These are phyloP conservation scores for Cyclophora punctaria DNA, from an alignment of 2,888 invertebrate species.

Conservation along the genomic window DNA sequence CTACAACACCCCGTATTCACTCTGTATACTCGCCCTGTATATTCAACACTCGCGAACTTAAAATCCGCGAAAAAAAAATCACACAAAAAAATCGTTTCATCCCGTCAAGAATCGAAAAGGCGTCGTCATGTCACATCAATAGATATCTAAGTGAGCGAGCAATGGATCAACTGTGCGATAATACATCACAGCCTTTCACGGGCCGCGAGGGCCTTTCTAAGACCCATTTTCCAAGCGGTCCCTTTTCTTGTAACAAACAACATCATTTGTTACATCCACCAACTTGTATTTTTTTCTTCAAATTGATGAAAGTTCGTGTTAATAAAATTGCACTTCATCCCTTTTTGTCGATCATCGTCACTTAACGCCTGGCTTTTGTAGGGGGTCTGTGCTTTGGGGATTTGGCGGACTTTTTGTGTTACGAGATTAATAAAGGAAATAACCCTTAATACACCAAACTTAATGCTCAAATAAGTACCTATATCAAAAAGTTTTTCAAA, in stretches of 20 bases:
- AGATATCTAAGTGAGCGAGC: slow-evolving; percentile 30
- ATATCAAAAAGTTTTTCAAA: no score
- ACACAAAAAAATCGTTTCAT: slow-evolving; percentile 15
- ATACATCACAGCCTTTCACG: slow-evolving; percentile 39
- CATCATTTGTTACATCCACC: slow-evolving; percentile 67
- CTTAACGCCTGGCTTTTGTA: slow-evolving; percentile 45
- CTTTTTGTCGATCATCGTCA: slow-evolving; percentile 74
- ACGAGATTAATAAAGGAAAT: no score
- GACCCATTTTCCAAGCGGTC: slow-evolving; percentile 40
- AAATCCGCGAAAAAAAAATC: background rate
- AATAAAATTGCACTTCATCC: slow-evolving; percentile 73
- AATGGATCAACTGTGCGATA: slow-evolving; percentile 26
- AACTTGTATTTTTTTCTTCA: slow-evolving; percentile 59
- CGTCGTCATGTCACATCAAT: slow-evolving; percentile 55
- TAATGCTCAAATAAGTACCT: no score
- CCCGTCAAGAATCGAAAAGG: slow-evolving; percentile 26
- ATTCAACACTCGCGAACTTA: no score
- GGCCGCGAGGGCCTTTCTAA: slow-evolving; percentile 26
- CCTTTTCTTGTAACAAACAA: slow-evolving; percentile 56
- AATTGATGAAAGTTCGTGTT: slow-evolving; percentile 66
- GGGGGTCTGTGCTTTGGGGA: slow-evolving; percentile 27
- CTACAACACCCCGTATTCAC: no score
- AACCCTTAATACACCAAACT: no score
- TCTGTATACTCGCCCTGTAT: no score
- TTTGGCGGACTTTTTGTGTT: background rate